These are phyloP conservation scores for Lamprologus sp. DNA, from an alignment of 2,113 vertebrate genomes.

Conservation along the genomic window DNA sequence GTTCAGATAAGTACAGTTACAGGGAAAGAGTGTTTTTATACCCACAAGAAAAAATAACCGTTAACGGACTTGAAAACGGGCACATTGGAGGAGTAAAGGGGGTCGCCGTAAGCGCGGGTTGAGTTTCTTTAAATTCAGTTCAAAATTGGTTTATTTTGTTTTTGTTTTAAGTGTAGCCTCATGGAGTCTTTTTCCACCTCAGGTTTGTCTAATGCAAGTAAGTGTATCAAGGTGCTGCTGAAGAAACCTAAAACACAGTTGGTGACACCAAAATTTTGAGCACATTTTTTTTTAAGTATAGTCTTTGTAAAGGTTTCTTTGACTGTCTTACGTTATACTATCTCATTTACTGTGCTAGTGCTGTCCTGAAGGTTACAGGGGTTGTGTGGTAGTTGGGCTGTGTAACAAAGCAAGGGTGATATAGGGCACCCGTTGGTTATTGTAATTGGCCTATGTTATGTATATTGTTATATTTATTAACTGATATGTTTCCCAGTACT, in stretches of 20 bases:
- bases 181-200: not conserved
- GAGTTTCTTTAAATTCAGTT: not conserved
- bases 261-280: not conserved
- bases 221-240: not conserved
- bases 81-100: not conserved
- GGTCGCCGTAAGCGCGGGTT: accelerated
- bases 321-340: not conserved
- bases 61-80: not conserved
- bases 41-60: not conserved
- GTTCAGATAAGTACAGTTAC: not conserved
- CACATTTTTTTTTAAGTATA: not conserved
- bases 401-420: not conserved
- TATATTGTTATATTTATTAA: not conserved
- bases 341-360: not conserved
- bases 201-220: not conserved
- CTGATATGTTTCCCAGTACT: not conserved
- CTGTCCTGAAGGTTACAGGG: not conserved
- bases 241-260: not conserved
- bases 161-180: not conserved
- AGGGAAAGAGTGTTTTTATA: not conserved
- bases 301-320: not conserved
- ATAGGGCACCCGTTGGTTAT: not conserved
- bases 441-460: not conserved
- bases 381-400: not conserved
- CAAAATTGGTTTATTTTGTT: not conserved